These are phyloP conservation scores for Cremastinae sp. DNA, from an alignment of 2,888 invertebrate species.

Conservation along the genomic window DNA sequence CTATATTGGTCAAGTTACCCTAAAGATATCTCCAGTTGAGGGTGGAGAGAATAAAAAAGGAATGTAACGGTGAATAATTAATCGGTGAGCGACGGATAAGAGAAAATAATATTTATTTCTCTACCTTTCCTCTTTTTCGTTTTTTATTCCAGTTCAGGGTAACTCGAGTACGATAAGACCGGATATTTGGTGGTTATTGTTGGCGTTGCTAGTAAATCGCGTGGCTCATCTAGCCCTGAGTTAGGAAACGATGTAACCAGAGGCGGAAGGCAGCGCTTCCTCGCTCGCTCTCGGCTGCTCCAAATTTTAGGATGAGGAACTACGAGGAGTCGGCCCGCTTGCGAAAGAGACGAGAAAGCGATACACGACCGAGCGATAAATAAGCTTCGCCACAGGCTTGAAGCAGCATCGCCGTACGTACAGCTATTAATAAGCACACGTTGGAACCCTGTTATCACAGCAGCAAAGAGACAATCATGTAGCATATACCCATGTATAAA, in stretches of 20 bases:
- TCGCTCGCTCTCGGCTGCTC: background rate
- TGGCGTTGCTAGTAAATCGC: slow-evolving; percentile 66
- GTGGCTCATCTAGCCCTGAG: slow-evolving; percentile 64
- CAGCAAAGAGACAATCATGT: slow-evolving; percentile 72
- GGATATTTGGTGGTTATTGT: slow-evolving; percentile 67
- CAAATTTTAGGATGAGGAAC: background rate
- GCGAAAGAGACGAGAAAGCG: background rate
- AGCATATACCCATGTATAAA: slow-evolving; percentile 24
- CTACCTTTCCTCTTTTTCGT: background rate
- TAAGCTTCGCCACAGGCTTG: background rate
- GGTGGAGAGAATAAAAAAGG: too few species aligned
- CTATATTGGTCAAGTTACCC: too few species aligned
- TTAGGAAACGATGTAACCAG: slow-evolving; percentile 60
- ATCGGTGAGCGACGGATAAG: slow-evolving; percentile 2
- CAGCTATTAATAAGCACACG: slow-evolving; percentile 53
- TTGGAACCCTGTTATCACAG: slow-evolving; percentile 63
- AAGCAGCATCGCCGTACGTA: slow-evolving; percentile 15
- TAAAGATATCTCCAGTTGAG: too few species aligned
- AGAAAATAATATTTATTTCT: background rate
- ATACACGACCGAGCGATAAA: background rate
- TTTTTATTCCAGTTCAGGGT: slow-evolving; percentile 73
- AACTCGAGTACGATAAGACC: slow-evolving; percentile 68
- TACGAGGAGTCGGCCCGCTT: too few species aligned
- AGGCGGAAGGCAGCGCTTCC: background rate
- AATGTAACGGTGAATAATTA: background rate